These are phyloP conservation scores for Nasonia oneida DNA, from an alignment of 2,888 invertebrate genomes.

Conservation along the genomic window DNA sequence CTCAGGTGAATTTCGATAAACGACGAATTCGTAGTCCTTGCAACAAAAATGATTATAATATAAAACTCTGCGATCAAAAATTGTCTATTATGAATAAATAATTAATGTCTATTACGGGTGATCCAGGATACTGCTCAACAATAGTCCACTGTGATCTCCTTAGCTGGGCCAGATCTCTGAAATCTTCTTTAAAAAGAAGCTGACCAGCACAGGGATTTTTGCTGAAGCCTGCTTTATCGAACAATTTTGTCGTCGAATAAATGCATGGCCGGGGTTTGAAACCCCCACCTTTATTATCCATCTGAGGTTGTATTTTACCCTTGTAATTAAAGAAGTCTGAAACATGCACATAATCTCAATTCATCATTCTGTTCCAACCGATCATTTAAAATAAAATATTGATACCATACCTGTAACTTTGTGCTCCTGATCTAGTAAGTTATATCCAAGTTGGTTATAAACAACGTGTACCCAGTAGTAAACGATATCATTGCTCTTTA, in stretches of 20 bases:
- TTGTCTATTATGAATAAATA: constrained; percentile 67
- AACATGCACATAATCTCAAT: background rate
- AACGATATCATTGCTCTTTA: constrained; percentile 85
- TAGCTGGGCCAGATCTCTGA: constrained; percentile 78
- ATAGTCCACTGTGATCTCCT: constrained; percentile 81
- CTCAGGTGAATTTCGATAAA: constrained; percentile 82
- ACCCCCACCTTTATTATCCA: background rate
- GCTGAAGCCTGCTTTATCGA: constrained; percentile 68
- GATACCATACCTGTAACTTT: constrained; percentile 77
- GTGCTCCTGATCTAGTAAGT: constrained; percentile 80
- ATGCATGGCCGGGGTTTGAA: constrained; percentile 78
- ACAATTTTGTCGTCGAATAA: constrained; percentile 67
- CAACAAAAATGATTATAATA: constrained; percentile 43
- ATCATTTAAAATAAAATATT: constrained; percentile 21
- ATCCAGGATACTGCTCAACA: constrained; percentile 82
- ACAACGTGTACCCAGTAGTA: constrained; percentile 90
- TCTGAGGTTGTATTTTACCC: constrained; percentile 71
- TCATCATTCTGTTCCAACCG: background rate
- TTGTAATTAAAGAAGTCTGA: constrained; percentile 68
- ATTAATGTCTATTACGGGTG: constrained; percentile 81
- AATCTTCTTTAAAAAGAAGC: constrained; percentile 84
- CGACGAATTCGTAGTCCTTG: constrained; percentile 87
- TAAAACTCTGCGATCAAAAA: too few species aligned
- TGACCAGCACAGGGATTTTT: constrained; percentile 81
- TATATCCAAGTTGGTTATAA: constrained; percentile 85